A percentile compares a stretch with the other conserved stretches of the same genome.
phyloP scores from a whole-genome alignment of 2,888 invertebrate genomes.

The Ormyrus pomaceus region DNA sequence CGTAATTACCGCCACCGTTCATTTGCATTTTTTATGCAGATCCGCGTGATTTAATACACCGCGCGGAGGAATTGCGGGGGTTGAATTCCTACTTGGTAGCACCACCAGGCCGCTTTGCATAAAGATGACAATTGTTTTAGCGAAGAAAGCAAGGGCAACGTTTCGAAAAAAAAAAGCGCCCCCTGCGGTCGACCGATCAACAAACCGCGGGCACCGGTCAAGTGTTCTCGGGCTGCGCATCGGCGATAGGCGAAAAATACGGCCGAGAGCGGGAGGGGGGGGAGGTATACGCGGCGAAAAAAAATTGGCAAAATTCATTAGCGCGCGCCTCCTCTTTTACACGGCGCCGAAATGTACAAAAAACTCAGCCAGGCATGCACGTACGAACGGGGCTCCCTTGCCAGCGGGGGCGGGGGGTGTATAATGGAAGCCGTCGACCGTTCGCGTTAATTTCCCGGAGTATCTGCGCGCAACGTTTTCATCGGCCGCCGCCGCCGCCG shows the following conservation, averaged over 20 bases:
- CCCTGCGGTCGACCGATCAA: slow-evolving; percentile 49
- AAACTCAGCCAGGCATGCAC: slow-evolving; percentile 46
- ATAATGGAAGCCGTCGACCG: slow-evolving; percentile 54
- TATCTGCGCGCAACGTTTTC: slow-evolving; percentile 56
- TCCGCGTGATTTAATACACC: slow-evolving; percentile 55
- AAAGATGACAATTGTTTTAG: too few relatives aligned
- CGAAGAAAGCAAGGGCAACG: too few relatives aligned
- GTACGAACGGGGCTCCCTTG: neutral
- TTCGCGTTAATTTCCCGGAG: slow-evolving; percentile 56
- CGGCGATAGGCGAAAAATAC: slow-evolving; percentile 37
- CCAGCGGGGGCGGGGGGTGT: slow-evolving; percentile 4
- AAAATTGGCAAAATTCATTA: slow-evolving; percentile 56
- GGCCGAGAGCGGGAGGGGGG: neutral
- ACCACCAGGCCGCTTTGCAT: too few relatives aligned
- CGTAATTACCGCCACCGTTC: slow-evolving; percentile 49
- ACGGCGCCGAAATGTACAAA: slow-evolving; percentile 34
- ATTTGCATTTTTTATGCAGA: slow-evolving; percentile 58
- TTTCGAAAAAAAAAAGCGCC: neutral
- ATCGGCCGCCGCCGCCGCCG: slow-evolving; percentile 27
- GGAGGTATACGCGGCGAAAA: neutral
- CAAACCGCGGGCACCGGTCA: slow-evolving; percentile 13
- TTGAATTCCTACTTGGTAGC: too few relatives aligned
- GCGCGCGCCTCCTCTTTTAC: slow-evolving; percentile 17
- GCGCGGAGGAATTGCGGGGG: slow-evolving; percentile 18
- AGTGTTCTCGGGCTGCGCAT: slow-evolving; percentile 16